Base-by-base conservation (phyloP, 2,113 vertebrate species). In the Cariama cristata region DNA sequence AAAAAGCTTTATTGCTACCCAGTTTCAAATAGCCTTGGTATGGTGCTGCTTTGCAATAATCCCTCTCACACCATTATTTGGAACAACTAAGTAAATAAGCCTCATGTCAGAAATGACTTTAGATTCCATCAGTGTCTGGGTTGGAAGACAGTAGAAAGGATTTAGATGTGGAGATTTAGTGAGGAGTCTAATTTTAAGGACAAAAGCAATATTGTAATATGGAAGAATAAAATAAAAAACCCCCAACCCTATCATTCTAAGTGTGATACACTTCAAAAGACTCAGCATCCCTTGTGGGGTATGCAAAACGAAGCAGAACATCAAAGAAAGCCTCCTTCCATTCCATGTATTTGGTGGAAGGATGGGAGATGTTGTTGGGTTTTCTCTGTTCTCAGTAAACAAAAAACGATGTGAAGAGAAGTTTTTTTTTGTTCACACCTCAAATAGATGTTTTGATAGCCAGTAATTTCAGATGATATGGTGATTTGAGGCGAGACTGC, bases 61-160 rank as follows among this genome's bases (percentile, higher is more conserved):
- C 55, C 69, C 79, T 93, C 90, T 94, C 92, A 47, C 80, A 49
- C 59, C n/a, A 72, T 91, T 95, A 93, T 93, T 73, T 90, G 77
- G 62, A 82, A 69, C 67, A 90, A 73, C 94, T 83, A 82, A 82
- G 45, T 59, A 95, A 95, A 96, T 90, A 93, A 93, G 49, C 69
- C 69, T 87, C 32, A 49, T 59, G 50, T 79, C 86, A 96, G 80
- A 91, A 95, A 91, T 69, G 0, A 79, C 91, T 87, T 93, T n/a
- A 89, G 86, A 96, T 84, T 89, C 91, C 40, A 85, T 79, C 1
- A 6, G 28, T 88, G 93, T 94, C 89, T 97, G 86, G 66, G 69
- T 6, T 87, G 69, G 58, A 96, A 94, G 84, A 68, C 20, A 85
- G 79, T 11, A 72, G 53, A 82, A 86, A 93, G 77, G 58, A 62